Evolutionary conservation across 2,797 vertebrate species (phyloP), one percentile per base, ranked within the genome.

Genomic region (Sebastolobus altivelis): DNA sequence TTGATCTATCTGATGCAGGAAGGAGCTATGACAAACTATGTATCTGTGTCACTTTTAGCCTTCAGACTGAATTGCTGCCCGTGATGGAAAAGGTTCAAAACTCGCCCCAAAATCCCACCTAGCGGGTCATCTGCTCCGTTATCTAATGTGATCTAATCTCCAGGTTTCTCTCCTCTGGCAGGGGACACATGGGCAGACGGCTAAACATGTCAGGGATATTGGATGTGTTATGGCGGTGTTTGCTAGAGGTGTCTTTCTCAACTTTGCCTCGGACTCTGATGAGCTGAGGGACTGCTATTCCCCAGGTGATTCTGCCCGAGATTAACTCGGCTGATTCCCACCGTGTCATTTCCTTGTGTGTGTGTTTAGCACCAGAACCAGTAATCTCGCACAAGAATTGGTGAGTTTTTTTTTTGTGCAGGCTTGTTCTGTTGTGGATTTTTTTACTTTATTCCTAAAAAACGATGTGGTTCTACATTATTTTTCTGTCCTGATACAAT

Each of bases 101-200:
- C 69, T 79, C 22, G 29, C 35, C 74, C 77, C 72, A 14, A 86
- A 91, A 91, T 88, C 91, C 83, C 87, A 88, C 65, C 88, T 80
- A 27, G 82, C 75, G 62, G 91, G 85, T 87, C 86, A 79, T 80
- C 81, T 72, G 82, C 49, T 73, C 63, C 14, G 68, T 86, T 85
- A 91, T 89, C 89, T 88, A 82, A 88, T 89, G 85, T 79, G 84
- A 93, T 95, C 86, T 91, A 91, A 93, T 93, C 91, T 91, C 77
- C 58, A 27, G 85, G 62, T 90, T 83, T 80, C 56, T 59, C 83
- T 88, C 83, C 87, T 75, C 74, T 77, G 84, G 80, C 84, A 70
- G 82, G 76, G 80, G 81, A 88, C 89, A 86, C 87, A 77, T 9
- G 69, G 75, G 72, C 87, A 87, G 82, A 66, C 72, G 59, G 86